These are phyloP conservation scores for Sipha maydis DNA, from an alignment of 2,888 invertebrate species.

Conservation along the genomic window DNA sequence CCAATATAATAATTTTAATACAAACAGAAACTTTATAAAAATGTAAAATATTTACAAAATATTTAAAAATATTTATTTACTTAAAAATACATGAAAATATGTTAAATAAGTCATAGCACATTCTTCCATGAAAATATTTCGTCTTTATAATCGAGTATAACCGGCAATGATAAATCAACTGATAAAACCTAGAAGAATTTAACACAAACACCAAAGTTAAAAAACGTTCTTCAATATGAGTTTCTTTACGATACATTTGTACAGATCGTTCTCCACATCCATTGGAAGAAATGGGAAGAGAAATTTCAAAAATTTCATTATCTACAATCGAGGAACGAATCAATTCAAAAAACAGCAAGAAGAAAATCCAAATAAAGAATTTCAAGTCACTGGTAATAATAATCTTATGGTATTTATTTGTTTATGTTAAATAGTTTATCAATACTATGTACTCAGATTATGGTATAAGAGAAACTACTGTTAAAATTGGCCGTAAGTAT, in stretches of 20 bases:
- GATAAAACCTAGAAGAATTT: too few relatives aligned
- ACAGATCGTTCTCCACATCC: constrained; percentile 61
- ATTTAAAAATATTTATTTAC: too few relatives aligned
- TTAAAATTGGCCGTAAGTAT: constrained; percentile 71
- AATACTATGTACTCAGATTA: constrained; percentile 69
- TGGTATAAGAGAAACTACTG: constrained; percentile 77
- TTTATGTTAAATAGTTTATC: too few relatives aligned
- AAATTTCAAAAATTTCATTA: constrained; percentile 83
- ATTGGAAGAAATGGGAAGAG: constrained; percentile 74
- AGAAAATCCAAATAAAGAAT: constrained; percentile 68
- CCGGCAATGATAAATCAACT: too few relatives aligned
- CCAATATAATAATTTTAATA: too few relatives aligned
- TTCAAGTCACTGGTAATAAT: constrained; percentile 25
- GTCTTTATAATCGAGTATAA: too few relatives aligned
- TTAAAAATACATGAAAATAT: too few relatives aligned
- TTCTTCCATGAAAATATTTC: too few relatives aligned
- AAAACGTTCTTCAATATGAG: constrained; percentile 18
- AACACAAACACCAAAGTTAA: neutral
- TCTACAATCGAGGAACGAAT: constrained; percentile 78
- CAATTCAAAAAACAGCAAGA: constrained; percentile 74
- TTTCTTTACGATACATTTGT: neutral
- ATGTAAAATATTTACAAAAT: too few relatives aligned
- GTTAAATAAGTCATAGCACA: too few relatives aligned
- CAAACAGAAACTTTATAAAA: too few relatives aligned
- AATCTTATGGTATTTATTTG: neutral